Conservation (phyloP, 2,113 vertebrate species). For the Pseudorectes ferrugineus region DNA sequence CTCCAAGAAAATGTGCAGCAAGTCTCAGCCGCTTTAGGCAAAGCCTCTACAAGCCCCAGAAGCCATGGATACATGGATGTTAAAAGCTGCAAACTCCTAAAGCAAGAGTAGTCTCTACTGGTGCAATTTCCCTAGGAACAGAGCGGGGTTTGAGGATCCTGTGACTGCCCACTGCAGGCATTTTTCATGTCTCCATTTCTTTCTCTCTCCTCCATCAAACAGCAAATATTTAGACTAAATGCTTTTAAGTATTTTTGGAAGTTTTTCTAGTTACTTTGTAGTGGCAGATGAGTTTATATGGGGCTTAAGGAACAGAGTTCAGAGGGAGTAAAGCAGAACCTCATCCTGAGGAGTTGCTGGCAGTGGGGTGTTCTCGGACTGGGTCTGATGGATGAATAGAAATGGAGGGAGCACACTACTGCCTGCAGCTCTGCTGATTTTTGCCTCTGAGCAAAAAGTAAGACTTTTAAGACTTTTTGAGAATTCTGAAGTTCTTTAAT, state of each 20-base stretch:
- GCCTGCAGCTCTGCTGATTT: background rate
- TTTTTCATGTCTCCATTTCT: background rate
- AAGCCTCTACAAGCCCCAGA: background rate
- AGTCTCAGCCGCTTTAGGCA: background rate
- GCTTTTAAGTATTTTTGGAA: background rate
- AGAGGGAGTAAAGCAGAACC: background rate
- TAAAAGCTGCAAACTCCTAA: background rate
- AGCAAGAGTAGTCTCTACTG: background rate
- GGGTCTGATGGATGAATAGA: background rate
- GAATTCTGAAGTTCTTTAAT: background rate
- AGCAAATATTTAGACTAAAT: background rate
- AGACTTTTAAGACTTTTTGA: background rate
- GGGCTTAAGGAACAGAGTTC: background rate
- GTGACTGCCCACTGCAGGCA: background rate
- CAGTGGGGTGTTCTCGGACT: background rate
- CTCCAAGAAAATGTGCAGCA: background rate
- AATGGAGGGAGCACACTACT: background rate
- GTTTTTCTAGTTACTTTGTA: background rate
- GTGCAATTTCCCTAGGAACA: background rate
- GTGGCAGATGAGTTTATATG: background rate
- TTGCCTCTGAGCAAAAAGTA: background rate
- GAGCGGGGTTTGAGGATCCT: background rate
- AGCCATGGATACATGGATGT: accelerated
- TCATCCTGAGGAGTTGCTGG: background rate
- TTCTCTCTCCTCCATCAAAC: background rate